Base-by-base conservation (phyloP, 2,888 invertebrate species). In the Lamellibrachia columna region DNA sequence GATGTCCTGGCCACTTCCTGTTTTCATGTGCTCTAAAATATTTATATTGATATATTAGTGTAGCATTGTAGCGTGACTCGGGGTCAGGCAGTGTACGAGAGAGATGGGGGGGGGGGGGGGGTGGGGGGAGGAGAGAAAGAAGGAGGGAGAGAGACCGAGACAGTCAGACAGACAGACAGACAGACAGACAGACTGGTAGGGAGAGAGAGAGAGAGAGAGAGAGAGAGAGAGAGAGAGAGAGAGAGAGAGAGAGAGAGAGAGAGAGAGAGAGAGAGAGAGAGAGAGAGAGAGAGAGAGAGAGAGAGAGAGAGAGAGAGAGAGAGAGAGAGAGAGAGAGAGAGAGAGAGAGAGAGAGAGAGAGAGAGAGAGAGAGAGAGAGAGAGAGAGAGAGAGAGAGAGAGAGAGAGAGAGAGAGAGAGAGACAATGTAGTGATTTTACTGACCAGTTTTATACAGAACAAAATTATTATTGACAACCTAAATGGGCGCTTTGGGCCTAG, bases 281-380 rank as follows among this genome's bases (percentile, higher is more conserved):
- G 90, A n/a, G 90, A 90, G 90, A 90, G 90, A n/a, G 90, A 90
- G 90, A 90, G 90, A n/a, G 90, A 90, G 90, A 90, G 90, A n/a
- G 90, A 90, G 90, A 90, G 90, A n/a, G 90, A 90, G 90, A 90
- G 90, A 90, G 90, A 90, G 90, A n/a, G 90, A 90, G 90, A 90
- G 90, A n/a, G 90, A 90, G 90, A 90, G 90, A n/a, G 90, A 90
- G 90, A 90, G 90, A n/a, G 90, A 90, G 90, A 90, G 90, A n/a
- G 90, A 90, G 90, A 9, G 9, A 9, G 9, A 9, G 9, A 9
- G 90, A n/a, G 90, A 90, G 90, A 90, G 90, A n/a, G 90, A 90
- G 90, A 90, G 90, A n/a, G 90, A 90, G 90, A 90, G 90, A n/a
- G 90, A 90, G 90, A 90, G 90, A n/a, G 90, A 90, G 90, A 90